Evolutionary conservation across 2,797 vertebrate species (phyloP).

Genomic region (Eurystomus glaucurus): DNA sequence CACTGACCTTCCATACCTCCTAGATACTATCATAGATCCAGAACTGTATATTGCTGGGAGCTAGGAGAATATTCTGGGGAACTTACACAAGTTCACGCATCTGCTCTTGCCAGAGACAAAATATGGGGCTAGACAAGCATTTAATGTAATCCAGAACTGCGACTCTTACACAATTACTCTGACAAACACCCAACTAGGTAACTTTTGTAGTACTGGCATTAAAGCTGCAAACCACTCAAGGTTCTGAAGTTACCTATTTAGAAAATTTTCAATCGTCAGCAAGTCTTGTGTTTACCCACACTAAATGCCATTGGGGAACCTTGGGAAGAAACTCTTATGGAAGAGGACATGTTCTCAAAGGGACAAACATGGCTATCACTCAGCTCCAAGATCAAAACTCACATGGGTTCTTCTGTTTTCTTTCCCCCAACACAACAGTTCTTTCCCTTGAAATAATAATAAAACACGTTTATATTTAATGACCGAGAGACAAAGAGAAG

Average conservation of each 20-base stretch:
- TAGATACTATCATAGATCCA: neutral
- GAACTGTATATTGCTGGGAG: neutral
- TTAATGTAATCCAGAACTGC: neutral
- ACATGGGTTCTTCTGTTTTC: neutral
- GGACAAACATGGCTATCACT: neutral
- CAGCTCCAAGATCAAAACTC: neutral
- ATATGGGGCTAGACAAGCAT: neutral
- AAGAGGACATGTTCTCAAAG: neutral
- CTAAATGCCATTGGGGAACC: neutral
- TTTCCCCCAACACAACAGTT: neutral
- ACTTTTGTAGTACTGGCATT: neutral
- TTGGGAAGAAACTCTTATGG: neutral
- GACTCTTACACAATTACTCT: neutral
- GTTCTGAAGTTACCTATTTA: neutral
- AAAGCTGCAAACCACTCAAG: neutral
- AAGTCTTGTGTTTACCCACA: neutral
- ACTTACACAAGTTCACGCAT: neutral
- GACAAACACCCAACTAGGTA: neutral
- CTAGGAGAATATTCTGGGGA: neutral
- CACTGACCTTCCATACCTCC: neutral
- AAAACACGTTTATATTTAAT: neutral
- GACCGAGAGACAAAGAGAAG: neutral
- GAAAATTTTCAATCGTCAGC: neutral
- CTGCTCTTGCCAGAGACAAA: neutral
- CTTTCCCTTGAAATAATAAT: neutral